Conservation (phyloP, 2,113 vertebrate genomes). For the Podarcis raffonei region DNA sequence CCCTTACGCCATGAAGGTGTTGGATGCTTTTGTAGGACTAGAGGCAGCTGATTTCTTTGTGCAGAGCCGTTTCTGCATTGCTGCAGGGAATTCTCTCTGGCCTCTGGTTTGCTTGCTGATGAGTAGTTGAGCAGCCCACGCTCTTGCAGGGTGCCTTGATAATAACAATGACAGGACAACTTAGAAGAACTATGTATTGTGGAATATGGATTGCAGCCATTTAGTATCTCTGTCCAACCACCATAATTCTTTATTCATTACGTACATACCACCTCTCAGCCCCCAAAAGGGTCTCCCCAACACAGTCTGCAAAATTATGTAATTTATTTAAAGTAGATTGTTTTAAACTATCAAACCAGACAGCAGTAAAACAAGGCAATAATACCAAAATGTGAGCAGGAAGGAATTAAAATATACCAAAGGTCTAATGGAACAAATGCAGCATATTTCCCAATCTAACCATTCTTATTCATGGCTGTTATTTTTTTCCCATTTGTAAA, state of each 20-base stretch:
- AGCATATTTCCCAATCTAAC: background rate
- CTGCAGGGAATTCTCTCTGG: accelerated
- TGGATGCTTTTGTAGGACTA: conserved; percentile 51
- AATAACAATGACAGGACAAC: background rate
- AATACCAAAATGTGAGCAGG: background rate
- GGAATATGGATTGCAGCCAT: background rate
- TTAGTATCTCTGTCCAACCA: too few species aligned
- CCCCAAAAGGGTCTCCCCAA: background rate
- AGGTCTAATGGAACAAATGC: background rate
- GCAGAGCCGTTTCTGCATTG: background rate
- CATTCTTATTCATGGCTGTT: background rate
- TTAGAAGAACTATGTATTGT: background rate
- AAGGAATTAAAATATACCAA: background rate
- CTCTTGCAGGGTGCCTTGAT: conserved; percentile 75
- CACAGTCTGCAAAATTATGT: background rate
- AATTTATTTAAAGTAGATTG: background rate
- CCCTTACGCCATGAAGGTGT: conserved; percentile 47
- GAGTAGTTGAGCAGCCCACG: conserved; percentile 66
- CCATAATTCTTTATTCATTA: background rate
- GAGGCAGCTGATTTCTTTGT: conserved; percentile 62
- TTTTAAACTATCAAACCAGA: background rate
- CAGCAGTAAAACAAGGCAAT: background rate
- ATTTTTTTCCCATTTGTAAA: background rate
- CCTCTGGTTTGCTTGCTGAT: background rate
- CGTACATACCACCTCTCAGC: background rate